Evolutionary conservation across 1,140 invertebrate species (phyloP).

Genomic region (Meteorus sp.): DNA sequence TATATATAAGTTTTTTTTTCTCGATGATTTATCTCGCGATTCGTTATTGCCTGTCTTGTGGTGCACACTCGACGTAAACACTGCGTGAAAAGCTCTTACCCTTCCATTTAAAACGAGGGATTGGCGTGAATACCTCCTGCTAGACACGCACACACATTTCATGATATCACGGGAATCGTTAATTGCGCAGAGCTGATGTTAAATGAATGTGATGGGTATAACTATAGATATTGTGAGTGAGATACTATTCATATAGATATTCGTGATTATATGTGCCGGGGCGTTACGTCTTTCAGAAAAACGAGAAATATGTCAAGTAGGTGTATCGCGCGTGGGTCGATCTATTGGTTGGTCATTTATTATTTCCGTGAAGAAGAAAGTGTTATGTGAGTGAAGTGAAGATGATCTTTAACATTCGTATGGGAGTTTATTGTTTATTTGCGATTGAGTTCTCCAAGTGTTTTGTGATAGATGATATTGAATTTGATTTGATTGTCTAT

Average conservation of each 20-base stretch:
- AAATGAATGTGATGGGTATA: constrained; percentile 7
- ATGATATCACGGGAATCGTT: background rate
- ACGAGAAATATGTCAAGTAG: constrained; percentile 9
- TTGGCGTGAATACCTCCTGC: no score
- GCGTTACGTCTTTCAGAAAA: background rate
- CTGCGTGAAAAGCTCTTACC: no score
- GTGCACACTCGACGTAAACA: no score
- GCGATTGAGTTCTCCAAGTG: background rate
- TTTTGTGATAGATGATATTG: no score
- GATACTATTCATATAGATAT: background rate
- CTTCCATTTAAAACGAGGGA: no score
- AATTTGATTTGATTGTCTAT: no score
- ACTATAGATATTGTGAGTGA: background rate
- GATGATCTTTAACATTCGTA: background rate
- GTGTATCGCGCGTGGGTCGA: constrained; percentile 13
- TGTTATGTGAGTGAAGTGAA: background rate
- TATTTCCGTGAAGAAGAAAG: constrained; percentile 17
- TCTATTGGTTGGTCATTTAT: constrained; percentile 20
- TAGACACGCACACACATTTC: constrained; percentile 9
- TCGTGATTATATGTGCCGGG: no score
- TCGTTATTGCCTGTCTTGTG: no score
- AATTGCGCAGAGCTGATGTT: constrained; percentile 10
- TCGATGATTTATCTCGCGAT: background rate
- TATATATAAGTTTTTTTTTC: no score
- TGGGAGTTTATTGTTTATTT: background rate